Conservation (phyloP, 2,888 invertebrate genomes). For the Crocallis elinguaria region DNA sequence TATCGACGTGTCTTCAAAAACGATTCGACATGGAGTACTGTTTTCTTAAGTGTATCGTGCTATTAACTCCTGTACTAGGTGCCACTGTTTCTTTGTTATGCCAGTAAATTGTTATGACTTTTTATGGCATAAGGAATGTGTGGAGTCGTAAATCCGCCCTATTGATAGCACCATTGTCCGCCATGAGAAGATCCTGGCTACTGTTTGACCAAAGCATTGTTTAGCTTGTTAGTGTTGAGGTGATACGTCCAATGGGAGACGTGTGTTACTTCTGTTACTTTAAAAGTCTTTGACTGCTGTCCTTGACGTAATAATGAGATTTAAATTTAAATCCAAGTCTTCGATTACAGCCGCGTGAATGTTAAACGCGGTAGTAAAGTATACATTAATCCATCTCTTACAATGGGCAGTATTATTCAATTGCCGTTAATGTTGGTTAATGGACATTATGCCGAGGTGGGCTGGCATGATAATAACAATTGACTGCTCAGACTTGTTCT, state of each 20-base stretch:
- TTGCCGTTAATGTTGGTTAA: constrained; percentile 32
- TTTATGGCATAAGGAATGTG: constrained; percentile 73
- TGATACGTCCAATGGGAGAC: constrained; percentile 48
- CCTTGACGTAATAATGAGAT: too few relatives aligned
- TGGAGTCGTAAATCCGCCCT: constrained; percentile 70
- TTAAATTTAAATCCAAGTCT: too few relatives aligned
- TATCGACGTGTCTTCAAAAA: not conserved
- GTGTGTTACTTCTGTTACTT: constrained; percentile 15
- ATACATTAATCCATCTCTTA: too few relatives aligned
- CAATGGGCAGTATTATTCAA: constrained; percentile 27
- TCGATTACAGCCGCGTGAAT: too few relatives aligned
- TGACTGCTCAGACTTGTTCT: not conserved
- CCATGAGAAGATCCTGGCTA: constrained; percentile 56
- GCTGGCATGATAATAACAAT: not conserved
- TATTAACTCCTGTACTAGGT: constrained; percentile 77
- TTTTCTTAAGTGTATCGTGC: constrained; percentile 28
- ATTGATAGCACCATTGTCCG: constrained; percentile 68
- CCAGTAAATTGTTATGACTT: constrained; percentile 77
- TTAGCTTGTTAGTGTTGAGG: constrained; percentile 57
- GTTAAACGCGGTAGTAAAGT: too few relatives aligned
- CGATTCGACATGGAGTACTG: not conserved
- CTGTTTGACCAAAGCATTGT: constrained; percentile 55
- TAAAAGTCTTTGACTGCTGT: not conserved
- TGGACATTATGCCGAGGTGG: constrained; percentile 16
- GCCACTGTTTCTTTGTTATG: constrained; percentile 78